Conservation (phyloP, 2,888 invertebrate genomes). For the Drosophila ezoana region DNA sequence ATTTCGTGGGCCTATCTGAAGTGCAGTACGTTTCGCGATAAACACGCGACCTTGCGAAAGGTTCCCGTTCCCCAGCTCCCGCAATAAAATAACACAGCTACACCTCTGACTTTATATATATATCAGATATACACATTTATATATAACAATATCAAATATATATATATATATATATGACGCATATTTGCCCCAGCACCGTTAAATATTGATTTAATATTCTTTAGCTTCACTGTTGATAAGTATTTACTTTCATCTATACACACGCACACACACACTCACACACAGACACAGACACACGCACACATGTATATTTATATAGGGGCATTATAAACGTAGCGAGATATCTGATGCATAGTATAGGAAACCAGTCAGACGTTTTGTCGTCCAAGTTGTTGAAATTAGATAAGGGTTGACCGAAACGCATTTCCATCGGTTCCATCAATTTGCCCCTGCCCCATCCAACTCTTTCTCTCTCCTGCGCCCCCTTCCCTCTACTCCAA, state of each 20-base stretch:
- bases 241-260: slow-evolving; percentile 27
- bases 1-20: slow-evolving; percentile 67
- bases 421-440: slow-evolving; percentile 31
- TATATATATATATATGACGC: slow-evolving; percentile 57
- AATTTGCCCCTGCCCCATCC: neutral
- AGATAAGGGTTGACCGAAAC: slow-evolving; percentile 44
- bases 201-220: slow-evolving; percentile 76
- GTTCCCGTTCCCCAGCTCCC: slow-evolving; percentile 5
- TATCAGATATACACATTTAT: slow-evolving; percentile 11
- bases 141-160: neutral
- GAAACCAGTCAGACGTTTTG: slow-evolving; percentile 63
- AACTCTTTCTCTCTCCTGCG: too few relatives aligned
- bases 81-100: slow-evolving; percentile 20
- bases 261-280: neutral
- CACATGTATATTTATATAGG: slow-evolving; percentile 7
- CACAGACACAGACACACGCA: neutral
- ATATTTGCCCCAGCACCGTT: slow-evolving; percentile 76
- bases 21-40: slow-evolving; percentile 74
- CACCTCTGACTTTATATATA: slow-evolving; percentile 15
- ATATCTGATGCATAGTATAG: slow-evolving; percentile 10
- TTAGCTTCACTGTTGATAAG: slow-evolving; percentile 42
- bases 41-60: slow-evolving; percentile 72
- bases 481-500: neutral
- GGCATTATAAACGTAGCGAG: neutral
- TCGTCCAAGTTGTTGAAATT: slow-evolving; percentile 59